Percentiles rank a stretch among this genome's conserved stretches.
phyloP scores from a whole-genome alignment of 2,797 vertebrate genomes.

The Hafferia zeledoni region DNA sequence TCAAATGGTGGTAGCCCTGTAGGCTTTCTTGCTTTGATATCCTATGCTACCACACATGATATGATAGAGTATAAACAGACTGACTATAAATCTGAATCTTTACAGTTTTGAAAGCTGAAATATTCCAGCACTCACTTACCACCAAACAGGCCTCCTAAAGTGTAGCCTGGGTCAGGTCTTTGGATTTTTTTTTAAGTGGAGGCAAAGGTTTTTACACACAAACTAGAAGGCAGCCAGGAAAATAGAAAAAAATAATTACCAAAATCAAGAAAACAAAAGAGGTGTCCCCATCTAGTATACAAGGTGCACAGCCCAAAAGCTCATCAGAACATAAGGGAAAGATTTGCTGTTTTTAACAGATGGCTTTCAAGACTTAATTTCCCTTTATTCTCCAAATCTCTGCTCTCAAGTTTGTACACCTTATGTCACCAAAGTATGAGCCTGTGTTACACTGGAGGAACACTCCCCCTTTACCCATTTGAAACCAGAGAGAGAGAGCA shows the following conservation, averaged over 20 bases:
- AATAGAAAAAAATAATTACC: background rate
- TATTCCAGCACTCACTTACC: slow-evolving; percentile 52
- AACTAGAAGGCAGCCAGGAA: background rate
- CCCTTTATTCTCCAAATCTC: background rate
- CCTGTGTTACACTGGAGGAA: background rate
- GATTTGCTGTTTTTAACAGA: background rate
- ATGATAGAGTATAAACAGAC: slow-evolving; percentile 63
- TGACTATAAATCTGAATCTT: slow-evolving; percentile 67
- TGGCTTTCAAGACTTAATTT: background rate
- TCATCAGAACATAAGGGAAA: background rate
- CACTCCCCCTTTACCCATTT: background rate
- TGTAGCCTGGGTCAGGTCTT: background rate
- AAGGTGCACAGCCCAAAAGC: background rate
- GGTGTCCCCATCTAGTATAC: background rate
- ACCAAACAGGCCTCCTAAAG: background rate
- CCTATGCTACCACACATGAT: slow-evolving; percentile 53
- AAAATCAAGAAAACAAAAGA: background rate
- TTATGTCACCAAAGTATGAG: background rate
- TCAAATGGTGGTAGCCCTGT: slow-evolving; percentile 50
- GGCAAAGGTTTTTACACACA: background rate
- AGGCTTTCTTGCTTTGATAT: slow-evolving; percentile 67
- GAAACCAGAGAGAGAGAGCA: background rate
- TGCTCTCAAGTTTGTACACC: background rate
- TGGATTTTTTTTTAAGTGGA: background rate
- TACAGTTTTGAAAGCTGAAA: slow-evolving; percentile 55